A percentile compares a stretch with the other conserved stretches of the same genome.
Evolutionary conservation across 2,113 vertebrate genomes (phyloP).

Genomic region (Mesocricetus auratus): DNA sequence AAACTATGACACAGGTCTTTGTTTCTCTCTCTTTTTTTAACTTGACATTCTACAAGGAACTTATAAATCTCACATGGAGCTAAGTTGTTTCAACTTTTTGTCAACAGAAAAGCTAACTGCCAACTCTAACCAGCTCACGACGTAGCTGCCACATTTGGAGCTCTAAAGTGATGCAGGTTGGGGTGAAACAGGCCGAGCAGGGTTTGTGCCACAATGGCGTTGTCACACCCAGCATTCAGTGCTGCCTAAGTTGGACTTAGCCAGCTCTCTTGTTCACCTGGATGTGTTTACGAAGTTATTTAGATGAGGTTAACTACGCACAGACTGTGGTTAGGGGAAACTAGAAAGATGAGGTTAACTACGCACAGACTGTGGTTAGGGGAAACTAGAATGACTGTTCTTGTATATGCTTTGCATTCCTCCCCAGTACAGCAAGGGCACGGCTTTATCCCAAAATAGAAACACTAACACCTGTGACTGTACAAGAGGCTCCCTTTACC

Average conservation of each 20-base stretch:
- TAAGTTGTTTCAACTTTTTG: slow-evolving; percentile 43
- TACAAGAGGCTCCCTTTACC: neutral
- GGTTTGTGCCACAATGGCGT: neutral
- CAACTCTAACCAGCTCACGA: neutral
- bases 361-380: no score
- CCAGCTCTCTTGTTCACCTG: neutral
- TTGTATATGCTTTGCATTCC: no score
- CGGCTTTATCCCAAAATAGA: neutral
- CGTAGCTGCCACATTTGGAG: neutral
- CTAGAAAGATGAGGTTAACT: no score
- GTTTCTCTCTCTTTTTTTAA: neutral
- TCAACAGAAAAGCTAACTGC: slow-evolving; percentile 20
- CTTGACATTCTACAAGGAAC: neutral
- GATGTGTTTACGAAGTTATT: neutral
- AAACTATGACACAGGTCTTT: neutral
- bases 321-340: neutral
- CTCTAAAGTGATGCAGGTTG: neutral
- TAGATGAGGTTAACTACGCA: neutral
- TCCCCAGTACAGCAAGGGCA: neutral
- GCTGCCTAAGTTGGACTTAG: neutral
- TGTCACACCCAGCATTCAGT: neutral
- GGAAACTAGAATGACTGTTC: neutral
- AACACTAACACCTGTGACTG: neutral
- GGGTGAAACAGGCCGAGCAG: neutral
- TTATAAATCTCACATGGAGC: slow-evolving; percentile 1